Evolutionary conservation across 2,888 invertebrate species (phyloP), one percentile per base, ranked within the genome.

Genomic region (Cataglyphis albicans): DNA sequence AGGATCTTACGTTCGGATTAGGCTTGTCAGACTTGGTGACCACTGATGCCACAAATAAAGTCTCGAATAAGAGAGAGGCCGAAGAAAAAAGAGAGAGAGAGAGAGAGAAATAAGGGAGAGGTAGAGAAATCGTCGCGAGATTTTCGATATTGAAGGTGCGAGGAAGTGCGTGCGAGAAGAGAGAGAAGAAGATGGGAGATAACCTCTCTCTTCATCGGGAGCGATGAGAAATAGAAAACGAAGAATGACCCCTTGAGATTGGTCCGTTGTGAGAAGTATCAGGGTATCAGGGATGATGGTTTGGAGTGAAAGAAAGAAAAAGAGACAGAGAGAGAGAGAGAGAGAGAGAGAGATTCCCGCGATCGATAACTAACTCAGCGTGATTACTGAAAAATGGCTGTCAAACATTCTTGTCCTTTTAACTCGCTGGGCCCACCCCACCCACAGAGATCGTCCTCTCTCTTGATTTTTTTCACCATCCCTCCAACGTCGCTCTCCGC

Each of bases 371-470:
- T 91, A 93, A 92, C 93, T 91, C 91, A 91, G 91, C 91, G 92
- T 93, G 93, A 93, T 94, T 93, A 93, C 92, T 93, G 94, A 93
- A 94, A 94, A 94, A 94, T 94, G 93, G 93, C 93, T 94, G 94
- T 94, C 94, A 94, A 94, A 94, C 92, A 93, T 93, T 93, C 93
- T 92, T 93, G 92, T 92, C 93, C 92, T 93, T 92, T 93, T 93
- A 92, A 93, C 91, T 93, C 91, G 91, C 87, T 89, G 91, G 88
- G 87, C 89, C 89, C n/a, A 91, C 91, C 92, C 92, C 91, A 91
- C 91, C 92, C 91, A 92, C 87, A 85, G 83, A 87, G 88, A 88
- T 91, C 86, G 85, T 89, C 85, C 64, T 81, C 81, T 84, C 85
- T 83, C 84, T 65, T 80, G 29, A 81, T 82, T 78, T 59, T 59